phyloP scores from a whole-genome alignment of 2,113 vertebrate species.

The Xenotilapia flavipinnis region DNA sequence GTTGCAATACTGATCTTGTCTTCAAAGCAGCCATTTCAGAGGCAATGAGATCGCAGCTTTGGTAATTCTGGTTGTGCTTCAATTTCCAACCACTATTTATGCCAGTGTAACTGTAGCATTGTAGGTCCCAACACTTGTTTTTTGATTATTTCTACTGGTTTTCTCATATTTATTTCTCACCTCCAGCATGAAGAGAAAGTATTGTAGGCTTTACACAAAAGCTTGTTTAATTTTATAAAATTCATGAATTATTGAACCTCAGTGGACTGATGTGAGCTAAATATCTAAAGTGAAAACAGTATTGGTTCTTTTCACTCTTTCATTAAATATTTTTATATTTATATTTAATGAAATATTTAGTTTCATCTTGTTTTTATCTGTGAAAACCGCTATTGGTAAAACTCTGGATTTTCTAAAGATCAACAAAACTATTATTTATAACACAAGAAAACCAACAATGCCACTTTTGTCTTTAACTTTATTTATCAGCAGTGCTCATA shows the following conservation, averaged over 20 bases:
- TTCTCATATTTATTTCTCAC: not conserved
- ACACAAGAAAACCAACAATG: not conserved
- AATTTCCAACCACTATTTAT: not conserved
- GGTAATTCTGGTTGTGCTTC: not conserved
- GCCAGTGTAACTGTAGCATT: not conserved
- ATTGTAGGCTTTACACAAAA: not conserved
- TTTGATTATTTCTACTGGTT: not conserved
- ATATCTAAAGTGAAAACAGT: not conserved
- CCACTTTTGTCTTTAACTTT: not conserved
- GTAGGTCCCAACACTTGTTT: not conserved
- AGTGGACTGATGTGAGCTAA: not conserved
- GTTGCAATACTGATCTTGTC: not conserved
- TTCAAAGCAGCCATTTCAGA: not conserved
- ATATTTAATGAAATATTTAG: not conserved
- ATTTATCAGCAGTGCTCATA: not conserved
- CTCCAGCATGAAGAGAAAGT: not conserved
- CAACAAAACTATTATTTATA: not conserved
- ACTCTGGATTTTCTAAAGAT: not conserved
- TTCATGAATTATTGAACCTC: not conserved
- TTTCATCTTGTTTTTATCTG: not conserved
- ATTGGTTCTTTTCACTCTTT: not conserved
- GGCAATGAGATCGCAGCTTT: not conserved
- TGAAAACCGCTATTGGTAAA: not conserved
- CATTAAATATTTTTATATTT: not conserved
- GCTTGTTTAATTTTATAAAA: not conserved